Evolutionary conservation across 2,888 invertebrate genomes (phyloP).

Genomic region (Pheosia tremula): DNA sequence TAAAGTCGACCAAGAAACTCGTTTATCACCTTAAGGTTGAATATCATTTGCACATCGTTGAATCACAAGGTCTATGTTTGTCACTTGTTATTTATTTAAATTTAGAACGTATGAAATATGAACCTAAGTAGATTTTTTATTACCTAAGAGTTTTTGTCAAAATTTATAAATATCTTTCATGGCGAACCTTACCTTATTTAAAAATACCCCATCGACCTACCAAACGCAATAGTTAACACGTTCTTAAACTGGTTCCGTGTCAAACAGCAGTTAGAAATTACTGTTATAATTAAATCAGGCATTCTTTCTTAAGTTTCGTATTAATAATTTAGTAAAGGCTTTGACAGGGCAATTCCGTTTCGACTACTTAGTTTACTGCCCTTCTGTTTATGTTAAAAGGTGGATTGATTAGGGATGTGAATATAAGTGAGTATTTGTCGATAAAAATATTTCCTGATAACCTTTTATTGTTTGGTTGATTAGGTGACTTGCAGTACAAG

Average conservation of each 20-base stretch:
- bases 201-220: slow-evolving; percentile 24
- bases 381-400: slow-evolving; percentile 58
- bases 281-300: slow-evolving; percentile 72
- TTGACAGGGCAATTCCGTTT: slow-evolving; percentile 66
- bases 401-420: slow-evolving; percentile 30
- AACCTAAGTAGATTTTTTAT: too few relatives aligned
- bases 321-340: slow-evolving; percentile 66
- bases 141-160: too few relatives aligned
- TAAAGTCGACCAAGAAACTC: neutral
- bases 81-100: too few relatives aligned
- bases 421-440: neutral
- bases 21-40: too few relatives aligned
- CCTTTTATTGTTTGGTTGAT: too few relatives aligned
- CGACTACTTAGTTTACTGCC: slow-evolving; percentile 45
- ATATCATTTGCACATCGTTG: too few relatives aligned
- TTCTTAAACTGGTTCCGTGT: slow-evolving; percentile 60
- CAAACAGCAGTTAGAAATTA: slow-evolving; percentile 63
- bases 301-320: slow-evolving; percentile 63
- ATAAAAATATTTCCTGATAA: too few relatives aligned
- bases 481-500: too few relatives aligned
- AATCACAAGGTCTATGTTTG: too few relatives aligned
- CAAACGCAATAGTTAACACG: slow-evolving; percentile 43
- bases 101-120: too few relatives aligned
- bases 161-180: too few relatives aligned
- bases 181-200: neutral